Percentiles rank a stretch among this genome's conserved stretches.
Conservation (phyloP, 2,797 vertebrate species). For the Dromococcyx pavoninus region DNA sequence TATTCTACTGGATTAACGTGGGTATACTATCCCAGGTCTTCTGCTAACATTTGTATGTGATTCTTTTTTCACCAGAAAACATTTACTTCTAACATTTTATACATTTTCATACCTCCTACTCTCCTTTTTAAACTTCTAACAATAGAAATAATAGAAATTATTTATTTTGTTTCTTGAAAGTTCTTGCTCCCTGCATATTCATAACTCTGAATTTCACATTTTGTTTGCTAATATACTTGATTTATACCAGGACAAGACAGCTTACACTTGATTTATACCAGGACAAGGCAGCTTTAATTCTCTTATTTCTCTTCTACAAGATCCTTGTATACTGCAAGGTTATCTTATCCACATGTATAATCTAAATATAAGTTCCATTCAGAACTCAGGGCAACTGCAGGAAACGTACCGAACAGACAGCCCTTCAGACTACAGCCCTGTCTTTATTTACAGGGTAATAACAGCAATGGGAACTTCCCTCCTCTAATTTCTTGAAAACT, state of each 20-base stretch:
- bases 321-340: neutral
- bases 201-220: neutral
- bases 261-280: neutral
- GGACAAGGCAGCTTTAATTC: neutral
- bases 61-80: neutral
- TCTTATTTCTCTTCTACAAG: neutral
- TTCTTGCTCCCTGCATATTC: neutral
- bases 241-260: neutral
- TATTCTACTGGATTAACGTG: neutral
- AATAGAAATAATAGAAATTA: neutral
- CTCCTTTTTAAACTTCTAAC: neutral
- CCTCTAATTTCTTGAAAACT: neutral
- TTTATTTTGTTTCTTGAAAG: neutral
- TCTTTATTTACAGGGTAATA: neutral
- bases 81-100: neutral
- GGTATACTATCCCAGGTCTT: neutral
- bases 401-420: neutral
- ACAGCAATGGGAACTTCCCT: neutral
- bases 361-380: neutral
- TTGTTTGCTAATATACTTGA: neutral
- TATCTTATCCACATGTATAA: neutral
- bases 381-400: neutral
- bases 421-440: neutral
- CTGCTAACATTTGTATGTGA: neutral
- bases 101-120: neutral